Percentiles rank a stretch among this genome's conserved stretches.
Evolutionary conservation across 1,140 invertebrate species (phyloP).

Genomic region (Drosophila pandora): DNA sequence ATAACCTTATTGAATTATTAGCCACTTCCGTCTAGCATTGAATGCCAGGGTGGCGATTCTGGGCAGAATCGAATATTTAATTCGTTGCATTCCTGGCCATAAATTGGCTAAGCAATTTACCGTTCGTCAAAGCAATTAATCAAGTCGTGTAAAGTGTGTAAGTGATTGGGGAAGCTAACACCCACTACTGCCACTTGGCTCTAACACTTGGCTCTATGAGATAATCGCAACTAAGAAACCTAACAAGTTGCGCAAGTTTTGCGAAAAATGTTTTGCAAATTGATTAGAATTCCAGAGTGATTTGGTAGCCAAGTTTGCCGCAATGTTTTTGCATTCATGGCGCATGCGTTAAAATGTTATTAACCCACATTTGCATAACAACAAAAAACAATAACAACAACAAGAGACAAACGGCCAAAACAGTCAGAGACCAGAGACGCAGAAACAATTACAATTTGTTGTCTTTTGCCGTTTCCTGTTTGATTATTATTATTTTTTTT

Average conservation of each 20-base stretch:
- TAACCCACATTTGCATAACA: conserved; percentile 80
- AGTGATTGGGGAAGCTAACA: conserved; percentile 16
- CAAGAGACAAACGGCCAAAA: conserved; percentile 23
- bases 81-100: conserved; percentile 44
- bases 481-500: conserved; percentile 49
- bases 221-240: too few species aligned
- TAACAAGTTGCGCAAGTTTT: background rate
- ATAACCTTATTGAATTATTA: conserved; percentile 21
- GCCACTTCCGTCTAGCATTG: conserved; percentile 56
- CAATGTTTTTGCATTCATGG: conserved; percentile 60
- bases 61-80: conserved; percentile 41
- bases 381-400: conserved; percentile 32
- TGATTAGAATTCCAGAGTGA: conserved; percentile 38
- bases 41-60: conserved; percentile 21
- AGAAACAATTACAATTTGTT: conserved; percentile 60
- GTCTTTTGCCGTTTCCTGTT: conserved; percentile 69
- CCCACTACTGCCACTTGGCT: conserved; percentile 20
- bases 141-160: conserved; percentile 33
- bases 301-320: conserved; percentile 1
- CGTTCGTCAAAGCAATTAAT: conserved; percentile 57
- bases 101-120: conserved; percentile 50
- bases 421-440: conserved; percentile 23
- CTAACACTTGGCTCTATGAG: background rate
- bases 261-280: conserved; percentile 13
- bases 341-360: conserved; percentile 76